These are phyloP conservation scores for Lingula anatina DNA, from an alignment of 2,888 invertebrate genomes.

Conservation along the genomic window DNA sequence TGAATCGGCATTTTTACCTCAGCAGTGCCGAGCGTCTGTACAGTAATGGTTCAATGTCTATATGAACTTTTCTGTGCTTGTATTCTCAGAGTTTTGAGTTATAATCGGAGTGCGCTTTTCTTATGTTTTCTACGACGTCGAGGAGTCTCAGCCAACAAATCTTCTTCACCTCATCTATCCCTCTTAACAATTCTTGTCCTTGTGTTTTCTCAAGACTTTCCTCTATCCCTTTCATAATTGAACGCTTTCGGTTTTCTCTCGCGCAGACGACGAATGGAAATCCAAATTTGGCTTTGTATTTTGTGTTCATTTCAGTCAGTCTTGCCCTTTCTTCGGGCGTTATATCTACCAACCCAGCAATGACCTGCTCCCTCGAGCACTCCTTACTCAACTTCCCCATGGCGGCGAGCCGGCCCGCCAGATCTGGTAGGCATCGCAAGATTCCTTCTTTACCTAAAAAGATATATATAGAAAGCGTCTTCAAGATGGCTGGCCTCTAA, in stretches of 20 bases:
- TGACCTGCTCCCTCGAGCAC: slow-evolving; percentile 8
- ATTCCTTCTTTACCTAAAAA: slow-evolving; percentile 10
- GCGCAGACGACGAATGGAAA: slow-evolving; percentile 15
- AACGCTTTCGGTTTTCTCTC: slow-evolving; percentile 11
- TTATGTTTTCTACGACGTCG: too few species aligned
- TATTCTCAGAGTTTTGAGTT: too few species aligned
- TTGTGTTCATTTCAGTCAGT: slow-evolving; percentile 5
- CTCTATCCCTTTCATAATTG: slow-evolving; percentile 9
- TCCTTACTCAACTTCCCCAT: slow-evolving; percentile 7
- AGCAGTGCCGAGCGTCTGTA: too few species aligned
- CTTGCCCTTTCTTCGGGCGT: slow-evolving; percentile 2
- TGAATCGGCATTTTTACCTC: too few species aligned
- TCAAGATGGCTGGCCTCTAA: too few species aligned
- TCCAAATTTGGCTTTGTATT: slow-evolving; percentile 12
- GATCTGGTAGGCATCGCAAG: slow-evolving; percentile 12
- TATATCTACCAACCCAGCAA: slow-evolving; percentile 7
- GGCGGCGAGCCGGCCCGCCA: slow-evolving; percentile 9
- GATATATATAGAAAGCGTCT: too few species aligned
- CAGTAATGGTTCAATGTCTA: too few species aligned
- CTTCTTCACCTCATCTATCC: slow-evolving; percentile 11
- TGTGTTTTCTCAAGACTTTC: slow-evolving; percentile 2
- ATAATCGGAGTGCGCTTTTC: too few species aligned
- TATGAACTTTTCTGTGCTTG: too few species aligned
- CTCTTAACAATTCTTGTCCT: slow-evolving; percentile 8
- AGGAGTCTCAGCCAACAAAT: slow-evolving; percentile 8